Percentiles rank a stretch among this genome's conserved stretches.
Conservation (phyloP, 2,113 vertebrate genomes). For the Bostrychus sinensis region DNA sequence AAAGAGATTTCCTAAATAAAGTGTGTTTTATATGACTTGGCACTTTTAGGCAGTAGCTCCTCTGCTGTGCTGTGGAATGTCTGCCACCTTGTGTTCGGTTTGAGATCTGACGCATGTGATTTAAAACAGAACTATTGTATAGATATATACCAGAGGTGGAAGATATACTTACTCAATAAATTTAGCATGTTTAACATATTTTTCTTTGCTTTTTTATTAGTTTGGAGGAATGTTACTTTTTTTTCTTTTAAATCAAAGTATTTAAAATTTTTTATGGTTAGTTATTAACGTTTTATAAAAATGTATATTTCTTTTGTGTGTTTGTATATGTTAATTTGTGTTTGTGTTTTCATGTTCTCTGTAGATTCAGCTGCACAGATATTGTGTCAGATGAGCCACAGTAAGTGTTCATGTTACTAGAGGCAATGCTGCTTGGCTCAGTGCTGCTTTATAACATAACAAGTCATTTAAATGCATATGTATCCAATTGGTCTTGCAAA, state of each 20-base stretch:
- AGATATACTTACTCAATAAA: too few species aligned
- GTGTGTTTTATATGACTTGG: background rate
- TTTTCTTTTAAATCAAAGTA: too few species aligned
- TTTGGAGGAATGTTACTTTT: too few species aligned
- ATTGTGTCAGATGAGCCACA: constrained; percentile 93
- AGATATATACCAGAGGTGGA: too few species aligned
- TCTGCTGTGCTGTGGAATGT: constrained; percentile 40
- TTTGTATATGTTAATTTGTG: constrained; percentile 53
- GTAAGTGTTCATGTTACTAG: constrained; percentile 83
- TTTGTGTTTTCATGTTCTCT: constrained; percentile 72
- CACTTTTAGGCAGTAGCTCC: constrained; percentile 1
- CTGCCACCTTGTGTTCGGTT: constrained; percentile 64
- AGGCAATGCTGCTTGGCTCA: constrained; percentile 9
- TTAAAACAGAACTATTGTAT: background rate
- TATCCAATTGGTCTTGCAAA: background rate
- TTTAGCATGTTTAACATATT: too few species aligned
- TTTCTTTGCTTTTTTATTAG: too few species aligned
- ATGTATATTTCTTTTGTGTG: too few species aligned
- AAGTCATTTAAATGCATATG: constrained; percentile 10
- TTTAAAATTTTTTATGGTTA: too few species aligned
- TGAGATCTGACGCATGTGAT: background rate
- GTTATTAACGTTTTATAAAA: too few species aligned
- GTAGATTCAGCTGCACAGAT: constrained; percentile 90
- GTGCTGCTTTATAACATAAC: constrained; percentile 25
- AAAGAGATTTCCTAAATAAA: background rate